These are phyloP conservation scores for Trypoxylon attenuatum DNA, from an alignment of 2,888 invertebrate genomes.

Conservation along the genomic window DNA sequence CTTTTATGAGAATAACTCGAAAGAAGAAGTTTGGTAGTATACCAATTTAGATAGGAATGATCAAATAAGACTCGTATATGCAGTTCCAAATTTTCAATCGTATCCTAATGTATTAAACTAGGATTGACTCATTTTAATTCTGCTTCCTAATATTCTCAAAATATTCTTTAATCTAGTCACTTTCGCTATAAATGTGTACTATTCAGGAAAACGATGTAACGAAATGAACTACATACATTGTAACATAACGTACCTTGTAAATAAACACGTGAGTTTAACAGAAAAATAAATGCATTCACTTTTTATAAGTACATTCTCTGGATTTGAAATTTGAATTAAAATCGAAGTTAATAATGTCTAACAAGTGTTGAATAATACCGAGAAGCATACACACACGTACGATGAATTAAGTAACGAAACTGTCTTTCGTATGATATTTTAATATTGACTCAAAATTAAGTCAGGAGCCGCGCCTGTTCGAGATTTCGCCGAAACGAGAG, in stretches of 20 bases:
- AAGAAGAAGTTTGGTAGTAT: too few species aligned
- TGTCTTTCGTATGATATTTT: too few species aligned
- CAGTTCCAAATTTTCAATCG: too few species aligned
- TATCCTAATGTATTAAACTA: conserved; percentile 41
- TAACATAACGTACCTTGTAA: conserved; percentile 59
- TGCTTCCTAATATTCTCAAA: conserved; percentile 57
- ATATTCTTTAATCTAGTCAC: conserved; percentile 68
- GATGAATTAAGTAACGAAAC: conserved; percentile 23
- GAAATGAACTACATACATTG: conserved; percentile 41
- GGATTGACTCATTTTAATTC: conserved; percentile 34
- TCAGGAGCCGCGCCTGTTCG: conserved; percentile 21
- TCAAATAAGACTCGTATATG: too few species aligned
- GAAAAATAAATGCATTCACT: too few species aligned
- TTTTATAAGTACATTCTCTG: too few species aligned
- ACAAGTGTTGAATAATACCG: too few species aligned
- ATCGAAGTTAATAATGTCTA: too few species aligned
- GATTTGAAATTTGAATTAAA: too few species aligned
- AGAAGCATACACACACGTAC: conserved; percentile 29
- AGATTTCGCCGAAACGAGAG: conserved; percentile 35
- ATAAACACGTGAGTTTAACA: conserved; percentile 55
- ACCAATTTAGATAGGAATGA: too few species aligned
- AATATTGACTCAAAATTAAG: conserved; percentile 7
- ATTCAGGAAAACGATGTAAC: conserved; percentile 51
- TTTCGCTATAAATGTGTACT: too few species aligned
- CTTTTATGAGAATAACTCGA: too few species aligned